A percentile compares a stretch with the other conserved stretches of the same genome.
Evolutionary conservation across 2,113 vertebrate genomes (phyloP).

Genomic region (Nibea albiflora): DNA sequence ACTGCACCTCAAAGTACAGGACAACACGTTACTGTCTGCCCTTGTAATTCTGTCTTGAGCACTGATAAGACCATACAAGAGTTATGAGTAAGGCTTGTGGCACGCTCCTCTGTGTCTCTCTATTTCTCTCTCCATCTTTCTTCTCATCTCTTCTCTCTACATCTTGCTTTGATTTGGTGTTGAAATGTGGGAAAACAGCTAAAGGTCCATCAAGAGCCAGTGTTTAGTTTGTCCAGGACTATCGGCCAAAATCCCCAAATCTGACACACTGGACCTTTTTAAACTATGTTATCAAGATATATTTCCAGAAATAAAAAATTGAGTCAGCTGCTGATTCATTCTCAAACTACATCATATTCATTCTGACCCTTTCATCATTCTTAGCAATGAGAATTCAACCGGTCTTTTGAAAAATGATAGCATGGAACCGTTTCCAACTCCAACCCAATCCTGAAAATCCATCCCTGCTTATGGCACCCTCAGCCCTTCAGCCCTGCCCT

Average conservation of each 20-base stretch:
- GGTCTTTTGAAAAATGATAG: slow-evolving; percentile 16
- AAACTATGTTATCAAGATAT: neutral
- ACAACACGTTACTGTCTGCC: slow-evolving; percentile 32
- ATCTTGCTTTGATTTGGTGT: neutral
- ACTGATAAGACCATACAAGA: slow-evolving; percentile 34
- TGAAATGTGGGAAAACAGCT: too few relatives aligned
- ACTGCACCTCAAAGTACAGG: slow-evolving; percentile 26
- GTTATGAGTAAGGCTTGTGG: slow-evolving; percentile 21
- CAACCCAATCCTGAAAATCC: slow-evolving; percentile 51
- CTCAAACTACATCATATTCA: slow-evolving; percentile 3
- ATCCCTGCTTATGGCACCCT: slow-evolving; percentile 58
- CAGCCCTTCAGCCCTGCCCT: slow-evolving; percentile 74
- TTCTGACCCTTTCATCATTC: neutral
- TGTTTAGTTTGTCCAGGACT: too few relatives aligned
- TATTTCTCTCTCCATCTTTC: neutral
- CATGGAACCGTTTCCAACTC: slow-evolving; percentile 36
- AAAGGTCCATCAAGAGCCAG: too few relatives aligned
- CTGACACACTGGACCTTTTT: neutral
- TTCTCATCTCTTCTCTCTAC: neutral
- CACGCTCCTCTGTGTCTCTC: neutral
- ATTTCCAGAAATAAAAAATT: slow-evolving; percentile 10
- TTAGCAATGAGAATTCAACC: neutral
- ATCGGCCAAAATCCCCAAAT: too few relatives aligned
- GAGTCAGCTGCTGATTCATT: neutral
- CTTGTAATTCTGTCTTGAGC: slow-evolving; percentile 49